These are phyloP conservation scores for Ennomos fuscantarius DNA, from an alignment of 2,888 invertebrate genomes.

Conservation along the genomic window DNA sequence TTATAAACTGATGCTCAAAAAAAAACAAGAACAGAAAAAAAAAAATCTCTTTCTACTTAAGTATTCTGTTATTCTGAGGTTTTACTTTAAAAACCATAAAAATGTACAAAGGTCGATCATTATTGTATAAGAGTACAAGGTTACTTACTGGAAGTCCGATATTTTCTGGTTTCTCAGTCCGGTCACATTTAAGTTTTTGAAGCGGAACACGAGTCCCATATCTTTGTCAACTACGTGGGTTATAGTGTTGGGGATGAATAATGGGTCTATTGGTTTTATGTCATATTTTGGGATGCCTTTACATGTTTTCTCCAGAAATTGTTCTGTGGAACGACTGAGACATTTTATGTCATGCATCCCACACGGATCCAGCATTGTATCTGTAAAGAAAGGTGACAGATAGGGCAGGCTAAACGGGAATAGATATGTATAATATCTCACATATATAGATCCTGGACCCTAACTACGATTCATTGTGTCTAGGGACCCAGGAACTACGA, in stretches of 20 bases:
- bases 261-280: constrained; percentile 63
- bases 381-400: constrained; percentile 31
- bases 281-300: constrained; percentile 57
- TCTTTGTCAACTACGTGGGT: constrained; percentile 47
- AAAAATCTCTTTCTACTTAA: too few species aligned
- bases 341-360: constrained; percentile 62
- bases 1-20: too few species aligned
- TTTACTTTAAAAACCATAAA: background rate
- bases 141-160: constrained; percentile 64
- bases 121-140: constrained; percentile 24
- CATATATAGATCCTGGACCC: too few species aligned
- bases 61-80: too few species aligned
- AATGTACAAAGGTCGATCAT: constrained; percentile 1
- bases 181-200: constrained; percentile 60
- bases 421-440: too few species aligned
- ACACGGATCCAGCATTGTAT: constrained; percentile 54
- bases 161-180: constrained; percentile 65
- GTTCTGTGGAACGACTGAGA: constrained; percentile 60
- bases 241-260: constrained; percentile 50
- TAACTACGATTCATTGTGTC: too few species aligned
- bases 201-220: constrained; percentile 51
- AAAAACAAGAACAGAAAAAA: too few species aligned
- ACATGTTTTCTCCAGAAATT: constrained; percentile 62
- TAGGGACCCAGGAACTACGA: too few species aligned
- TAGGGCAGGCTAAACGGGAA: too few species aligned